Base-by-base conservation (phyloP, 1,140 invertebrate species). In the Copidosoma floridanum region DNA sequence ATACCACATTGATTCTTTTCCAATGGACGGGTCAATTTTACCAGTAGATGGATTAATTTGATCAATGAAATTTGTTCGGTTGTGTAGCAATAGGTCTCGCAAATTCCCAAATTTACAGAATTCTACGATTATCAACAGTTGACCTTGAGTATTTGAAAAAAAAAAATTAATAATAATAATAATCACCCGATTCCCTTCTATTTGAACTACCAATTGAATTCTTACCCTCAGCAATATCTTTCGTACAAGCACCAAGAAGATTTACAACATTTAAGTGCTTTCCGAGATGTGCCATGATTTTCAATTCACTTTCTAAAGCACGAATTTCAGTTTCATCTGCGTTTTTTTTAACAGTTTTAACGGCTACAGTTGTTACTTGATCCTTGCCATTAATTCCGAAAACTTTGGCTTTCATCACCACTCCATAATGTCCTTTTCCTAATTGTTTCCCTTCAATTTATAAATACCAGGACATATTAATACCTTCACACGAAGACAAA, bases 241-340 rank as follows among this genome's bases (percentile, higher is more conserved):
- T 92, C 1, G 95, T 97, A 57, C 92, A 93, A 21, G 95, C 95
- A 47, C 95, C 95, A 1, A 97, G 83, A 20, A 98, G 81, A 81
- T 98, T 98, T 0, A 97, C 92, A 21, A 98, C 94, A 75, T 98
- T 98, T 1, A 97, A 75, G 81, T 98, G 94, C 71, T 92, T 91
- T 0, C 95, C 95, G 57, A 98, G 83, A 78, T 97, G 93, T 14
- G 94, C 90, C 87, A 98, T 92, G 21, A 98, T 96, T 81, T 98
- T 98, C 1, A 98, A 76, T 77, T 98, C 95, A 4, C 92, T 93
- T 6, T 90, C 87, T 12, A 98, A 77, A 0, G 94, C 90, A 66
- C 88, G 85, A 16, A 94, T 88, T 47, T 87, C 86, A 35, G 85
- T 84, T 11, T 83, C 83, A 69, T 93, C 89, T 0, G 89, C 86